Percentiles rank a stretch among this genome's conserved stretches.
Conservation (phyloP, 2,797 vertebrate genomes). For the Alauda arvensis region DNA sequence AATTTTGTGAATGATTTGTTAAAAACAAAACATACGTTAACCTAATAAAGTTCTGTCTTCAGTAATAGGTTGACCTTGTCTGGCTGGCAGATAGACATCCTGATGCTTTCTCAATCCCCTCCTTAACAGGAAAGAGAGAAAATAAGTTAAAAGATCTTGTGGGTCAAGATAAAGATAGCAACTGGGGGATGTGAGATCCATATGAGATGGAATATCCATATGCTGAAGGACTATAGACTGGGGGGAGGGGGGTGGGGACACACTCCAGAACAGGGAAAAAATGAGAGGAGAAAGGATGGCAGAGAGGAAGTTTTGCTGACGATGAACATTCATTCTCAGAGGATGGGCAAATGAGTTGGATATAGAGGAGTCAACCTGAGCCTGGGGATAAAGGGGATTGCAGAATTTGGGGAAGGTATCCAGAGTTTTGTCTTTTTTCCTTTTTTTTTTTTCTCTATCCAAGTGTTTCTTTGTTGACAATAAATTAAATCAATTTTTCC, state of each 20-base stretch:
- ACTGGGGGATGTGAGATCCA: fast-evolving
- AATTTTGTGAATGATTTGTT: background rate
- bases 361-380: background rate
- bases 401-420: fast-evolving
- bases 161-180: background rate
- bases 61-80: background rate
- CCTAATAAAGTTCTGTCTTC: background rate
- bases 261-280: background rate
- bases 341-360: background rate
- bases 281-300: background rate
- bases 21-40: background rate
- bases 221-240: background rate
- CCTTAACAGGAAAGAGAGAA: background rate
- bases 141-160: background rate
- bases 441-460: background rate
- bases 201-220: background rate
- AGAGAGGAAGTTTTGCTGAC: background rate
- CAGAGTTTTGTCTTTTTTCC: background rate
- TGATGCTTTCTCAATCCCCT: background rate
- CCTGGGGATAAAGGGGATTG: background rate
- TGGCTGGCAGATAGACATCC: background rate
- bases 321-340: background rate
- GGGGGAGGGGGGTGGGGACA: fast-evolving
- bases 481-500: background rate
- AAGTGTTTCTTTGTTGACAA: background rate